Evolutionary conservation across 2,888 invertebrate genomes (phyloP).

Genomic region (Gortyna flavago): DNA sequence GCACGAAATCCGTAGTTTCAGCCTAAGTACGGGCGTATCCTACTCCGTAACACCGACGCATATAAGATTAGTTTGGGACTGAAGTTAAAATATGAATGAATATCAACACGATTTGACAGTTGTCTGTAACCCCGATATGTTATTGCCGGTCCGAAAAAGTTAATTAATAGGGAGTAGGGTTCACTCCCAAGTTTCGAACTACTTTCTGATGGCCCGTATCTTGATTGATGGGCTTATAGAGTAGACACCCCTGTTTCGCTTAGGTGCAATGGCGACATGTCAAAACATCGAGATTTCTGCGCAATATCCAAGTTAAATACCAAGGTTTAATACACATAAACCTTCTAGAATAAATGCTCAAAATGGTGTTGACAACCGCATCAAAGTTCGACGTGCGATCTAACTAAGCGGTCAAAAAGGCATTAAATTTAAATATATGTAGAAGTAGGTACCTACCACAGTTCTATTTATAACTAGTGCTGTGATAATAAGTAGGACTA

Average conservation of each 20-base stretch:
- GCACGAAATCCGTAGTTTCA: neutral
- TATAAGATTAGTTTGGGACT: neutral
- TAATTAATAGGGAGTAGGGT: neutral
- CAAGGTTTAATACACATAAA: neutral
- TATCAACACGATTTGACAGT: neutral
- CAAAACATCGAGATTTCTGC: neutral
- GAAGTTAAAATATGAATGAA: neutral
- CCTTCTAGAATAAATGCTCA: neutral
- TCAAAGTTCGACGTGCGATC: neutral
- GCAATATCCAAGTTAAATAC: neutral
- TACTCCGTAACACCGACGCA: no score
- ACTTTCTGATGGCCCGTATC: neutral
- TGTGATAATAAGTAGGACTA: conserved; percentile 1
- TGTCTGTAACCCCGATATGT: neutral
- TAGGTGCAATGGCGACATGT: neutral
- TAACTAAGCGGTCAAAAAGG: neutral
- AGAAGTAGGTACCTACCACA: neutral
- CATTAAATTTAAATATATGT: neutral
- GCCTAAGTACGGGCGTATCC: neutral
- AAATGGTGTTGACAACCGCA: neutral
- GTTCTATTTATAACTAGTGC: neutral
- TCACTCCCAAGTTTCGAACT: neutral
- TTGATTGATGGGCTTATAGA: neutral
- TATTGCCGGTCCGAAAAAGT: neutral
- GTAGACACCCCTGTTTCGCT: neutral